Base-by-base conservation (phyloP, 2,888 invertebrate genomes). In the Lobophora halterata region DNA sequence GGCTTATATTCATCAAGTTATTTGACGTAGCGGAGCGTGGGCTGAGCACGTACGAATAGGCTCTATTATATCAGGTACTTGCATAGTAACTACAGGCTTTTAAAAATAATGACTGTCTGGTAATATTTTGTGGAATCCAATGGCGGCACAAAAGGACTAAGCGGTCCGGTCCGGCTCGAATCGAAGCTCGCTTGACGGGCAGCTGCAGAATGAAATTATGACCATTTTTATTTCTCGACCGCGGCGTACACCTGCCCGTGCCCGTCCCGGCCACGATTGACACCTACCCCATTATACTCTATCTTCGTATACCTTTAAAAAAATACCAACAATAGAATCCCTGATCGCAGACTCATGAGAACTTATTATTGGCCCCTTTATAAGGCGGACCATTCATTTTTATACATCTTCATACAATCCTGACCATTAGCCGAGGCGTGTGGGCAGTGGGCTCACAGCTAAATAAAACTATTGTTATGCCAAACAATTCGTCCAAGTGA, bases 201-300 rank as follows among this genome's bases (percentile, higher is more conserved):
- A 87, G 87, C 86, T 87, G 87, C 85, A 72, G 73, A 78, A 71
- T 75, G 65, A 78, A 85, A 86, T 85, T 86, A 87, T 85, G 80
- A 78, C 65, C 79, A 81, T 79, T 85, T 83, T 79, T 82, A 79
- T 85, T 73, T 75, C 71, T 67, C 71, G 61, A 35, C 49, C 58
- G 58, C 52, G 53, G 49, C 55, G 53, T 76, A 69, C 86, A 85
- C 86, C 86, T 85, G 85, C 85, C 79, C 65, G 58, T 47, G 54
- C 65, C 66, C 67, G 61, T 49, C 57, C 65, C 67, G 66, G 62
- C 74, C 74, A 59, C 79, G 82, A 81, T 80, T 82, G 85, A 87
- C 86, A 86, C 86, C 83, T 83, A 78, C 76, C 83, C 83, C 72
- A 85, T 85, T 82, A 83, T 81, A 70, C 63, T 61, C 60, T 58